Evolutionary conservation across 2,888 invertebrate species (phyloP), one percentile per base, ranked within the genome.

Genomic region (Andrena camellia): DNA sequence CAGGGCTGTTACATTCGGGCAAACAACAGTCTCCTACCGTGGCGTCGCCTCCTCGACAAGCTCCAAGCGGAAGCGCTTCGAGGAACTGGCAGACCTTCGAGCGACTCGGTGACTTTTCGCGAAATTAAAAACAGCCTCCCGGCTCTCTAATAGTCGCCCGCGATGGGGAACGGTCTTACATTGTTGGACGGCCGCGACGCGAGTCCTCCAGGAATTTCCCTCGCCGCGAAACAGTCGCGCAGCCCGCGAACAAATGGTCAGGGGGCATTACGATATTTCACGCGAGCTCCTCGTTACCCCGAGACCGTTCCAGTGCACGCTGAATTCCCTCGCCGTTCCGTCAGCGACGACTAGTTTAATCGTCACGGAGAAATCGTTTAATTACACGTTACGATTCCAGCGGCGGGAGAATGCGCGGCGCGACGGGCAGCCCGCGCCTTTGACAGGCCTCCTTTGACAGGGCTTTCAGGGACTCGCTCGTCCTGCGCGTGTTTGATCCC

Each of bases 401-500:
- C 23, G 67, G 20, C 20, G 20, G 7, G 20, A 29, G 31, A 31
- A 31, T 52, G 33, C 1, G 33, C 67, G 52, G 52, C 2, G 31
- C 13, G 31, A 23, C 67, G 67, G 7, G 33, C 10, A 23, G 13
- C 20, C 52, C 29, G 20, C 33, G 35, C 31, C 54, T 23, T 31
- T 17, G 64, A 74, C 60, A 42, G 70, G 31, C 50, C 35, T 72
- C 50, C 6, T 60, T 50, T 7, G n/a, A 26, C 57, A 23, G 20
- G 7, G 20, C 54, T 54, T 54, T 54, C 20, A 17, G 63, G 35
- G 54, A 42, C 35, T 20, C 4, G 13, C 26, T 29, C 48, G 35
- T 23, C 31, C n/a, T 2, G 54, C 35, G 59, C 68, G 54, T 68
- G 69, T 81, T 83, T 81, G 63, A 83, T 83, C 81, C 70, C 72